A percentile compares a stretch with the other conserved stretches of the same genome.
These are phyloP conservation scores for Aptenodytes forsteri DNA, from an alignment of 2,113 vertebrate species.

Conservation along the genomic window DNA sequence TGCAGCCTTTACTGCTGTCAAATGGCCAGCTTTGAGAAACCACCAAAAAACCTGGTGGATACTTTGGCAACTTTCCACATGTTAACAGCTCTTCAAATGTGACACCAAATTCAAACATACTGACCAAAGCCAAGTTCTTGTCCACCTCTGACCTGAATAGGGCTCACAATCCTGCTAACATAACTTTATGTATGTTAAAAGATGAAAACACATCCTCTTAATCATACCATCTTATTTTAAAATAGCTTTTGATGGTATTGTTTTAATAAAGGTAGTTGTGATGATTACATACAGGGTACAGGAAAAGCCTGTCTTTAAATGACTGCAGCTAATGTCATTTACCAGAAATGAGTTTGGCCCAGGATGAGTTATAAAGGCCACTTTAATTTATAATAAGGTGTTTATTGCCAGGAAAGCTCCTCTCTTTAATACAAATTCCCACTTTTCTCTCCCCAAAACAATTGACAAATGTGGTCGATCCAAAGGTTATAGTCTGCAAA, in stretches of 20 bases:
- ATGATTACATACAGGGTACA: not conserved
- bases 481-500: not conserved
- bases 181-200: not conserved
- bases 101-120: not conserved
- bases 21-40: not conserved
- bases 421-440: not conserved
- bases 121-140: not conserved
- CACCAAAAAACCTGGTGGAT: not conserved
- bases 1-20: not conserved
- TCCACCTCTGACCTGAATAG: not conserved
- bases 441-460: not conserved
- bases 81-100: not conserved
- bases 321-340: not conserved
- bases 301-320: not conserved
- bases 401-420: not conserved
- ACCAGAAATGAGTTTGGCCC: conserved; percentile 22
- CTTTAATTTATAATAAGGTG: not conserved
- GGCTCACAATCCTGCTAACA: not conserved
- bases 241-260: conserved; percentile 3
- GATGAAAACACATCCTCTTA: conserved; percentile 10
- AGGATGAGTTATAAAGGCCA: not conserved
- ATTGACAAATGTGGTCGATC: not conserved
- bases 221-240: not conserved
- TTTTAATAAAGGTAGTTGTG: conserved; percentile 10
- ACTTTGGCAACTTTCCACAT: not conserved